Evolutionary conservation across 2,113 vertebrate genomes (phyloP).

Genomic region (Scatophagus argus): DNA sequence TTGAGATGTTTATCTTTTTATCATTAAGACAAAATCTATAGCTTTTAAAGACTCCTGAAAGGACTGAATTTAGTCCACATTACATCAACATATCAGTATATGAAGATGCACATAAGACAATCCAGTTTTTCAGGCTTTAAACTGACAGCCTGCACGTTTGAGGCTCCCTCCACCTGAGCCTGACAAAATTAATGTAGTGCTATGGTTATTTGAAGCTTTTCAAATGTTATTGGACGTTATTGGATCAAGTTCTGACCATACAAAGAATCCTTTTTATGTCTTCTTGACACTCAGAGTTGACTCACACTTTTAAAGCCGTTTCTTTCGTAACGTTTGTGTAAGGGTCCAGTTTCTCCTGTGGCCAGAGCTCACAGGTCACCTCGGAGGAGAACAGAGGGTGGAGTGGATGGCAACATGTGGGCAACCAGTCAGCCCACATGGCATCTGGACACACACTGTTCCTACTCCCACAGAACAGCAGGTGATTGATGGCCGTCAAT

Average conservation of each 20-base stretch:
- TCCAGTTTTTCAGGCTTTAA: not conserved
- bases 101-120: not conserved
- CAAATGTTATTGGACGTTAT: no score
- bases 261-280: no score
- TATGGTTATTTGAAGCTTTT: not conserved
- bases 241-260: no score
- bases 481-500: slow-evolving; percentile 49
- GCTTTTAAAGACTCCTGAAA: no score
- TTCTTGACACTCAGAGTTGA: no score
- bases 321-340: not conserved
- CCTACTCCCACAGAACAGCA: slow-evolving; percentile 27
- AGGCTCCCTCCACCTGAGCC: no score
- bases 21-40: no score
- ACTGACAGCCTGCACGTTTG: no score
- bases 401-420: not conserved
- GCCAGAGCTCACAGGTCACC: not conserved
- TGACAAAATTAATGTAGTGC: not conserved
- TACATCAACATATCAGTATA: not conserved
- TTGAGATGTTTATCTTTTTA: no score
- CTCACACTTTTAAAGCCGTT: not conserved
- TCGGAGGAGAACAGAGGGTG: slow-evolving; percentile 1
- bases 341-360: not conserved
- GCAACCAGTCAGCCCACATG: not conserved
- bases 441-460: slow-evolving; percentile 14
- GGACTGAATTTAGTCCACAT: no score